Percentiles rank a stretch among this genome's conserved stretches.
Conservation (phyloP, 2,888 invertebrate species). For the Stramonita haemastoma region DNA sequence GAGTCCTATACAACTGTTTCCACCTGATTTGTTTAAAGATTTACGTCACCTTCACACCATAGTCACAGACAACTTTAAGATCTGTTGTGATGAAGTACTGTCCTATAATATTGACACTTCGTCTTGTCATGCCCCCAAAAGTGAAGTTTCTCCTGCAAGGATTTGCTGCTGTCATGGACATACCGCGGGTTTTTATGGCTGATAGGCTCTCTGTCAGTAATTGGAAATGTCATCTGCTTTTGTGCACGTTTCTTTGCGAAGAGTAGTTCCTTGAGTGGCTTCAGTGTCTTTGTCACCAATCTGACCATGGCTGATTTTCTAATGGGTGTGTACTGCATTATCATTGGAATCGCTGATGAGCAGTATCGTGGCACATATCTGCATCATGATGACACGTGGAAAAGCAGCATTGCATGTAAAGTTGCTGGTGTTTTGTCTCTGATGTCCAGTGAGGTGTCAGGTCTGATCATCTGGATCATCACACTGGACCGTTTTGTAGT, state of each 20-base stretch:
- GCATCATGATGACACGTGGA: conserved; percentile 28
- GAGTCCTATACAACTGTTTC: not conserved
- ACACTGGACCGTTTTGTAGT: conserved; percentile 41
- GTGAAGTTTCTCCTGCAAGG: not conserved
- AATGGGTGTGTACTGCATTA: not conserved
- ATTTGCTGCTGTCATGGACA: not conserved
- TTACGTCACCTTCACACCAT: not conserved
- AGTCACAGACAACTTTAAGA: not conserved
- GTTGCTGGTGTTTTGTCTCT: conserved; percentile 43
- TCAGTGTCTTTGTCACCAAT: conserved; percentile 28
- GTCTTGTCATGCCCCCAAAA: not conserved
- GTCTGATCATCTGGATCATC: conserved; percentile 41
- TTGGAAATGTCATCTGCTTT: not conserved
- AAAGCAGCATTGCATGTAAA: conserved; percentile 31
- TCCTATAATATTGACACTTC: not conserved
- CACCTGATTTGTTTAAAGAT: not conserved
- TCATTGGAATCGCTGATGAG: not conserved
- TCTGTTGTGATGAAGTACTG: not conserved
- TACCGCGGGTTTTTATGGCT: not conserved
- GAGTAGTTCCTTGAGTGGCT: not conserved
- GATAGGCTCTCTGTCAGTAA: not conserved
- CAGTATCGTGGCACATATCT: conserved; percentile 28
- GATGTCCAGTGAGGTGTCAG: conserved; percentile 41
- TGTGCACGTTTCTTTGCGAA: not conserved
- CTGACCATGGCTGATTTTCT: conserved; percentile 36